phyloP scores from a whole-genome alignment of 2,797 vertebrate species.

The Threskiornis aethiopicus region DNA sequence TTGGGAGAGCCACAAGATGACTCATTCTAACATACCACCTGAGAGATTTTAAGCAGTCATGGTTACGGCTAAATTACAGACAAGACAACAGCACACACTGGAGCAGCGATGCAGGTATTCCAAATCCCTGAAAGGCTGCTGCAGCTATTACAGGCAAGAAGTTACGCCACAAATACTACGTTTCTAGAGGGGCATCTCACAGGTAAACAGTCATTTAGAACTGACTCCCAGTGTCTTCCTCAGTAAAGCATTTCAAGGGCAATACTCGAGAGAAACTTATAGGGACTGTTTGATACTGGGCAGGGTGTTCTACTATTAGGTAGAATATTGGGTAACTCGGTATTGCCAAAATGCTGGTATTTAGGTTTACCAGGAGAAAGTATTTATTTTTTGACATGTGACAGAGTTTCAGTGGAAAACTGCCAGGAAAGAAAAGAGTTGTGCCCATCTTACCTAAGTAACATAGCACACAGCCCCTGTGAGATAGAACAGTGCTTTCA shows the following conservation, averaged over 20 bases:
- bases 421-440: background rate
- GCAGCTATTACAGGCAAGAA: background rate
- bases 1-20: background rate
- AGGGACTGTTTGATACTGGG: background rate
- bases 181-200: background rate
- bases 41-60: background rate
- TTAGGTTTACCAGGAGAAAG: background rate
- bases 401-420: background rate
- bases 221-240: background rate
- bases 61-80: background rate
- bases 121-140: background rate
- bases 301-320: background rate
- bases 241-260: background rate
- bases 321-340: accelerated
- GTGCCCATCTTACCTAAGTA: background rate
- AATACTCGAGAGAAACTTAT: background rate
- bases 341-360: background rate
- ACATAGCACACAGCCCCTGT: background rate
- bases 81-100: background rate
- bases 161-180: background rate
- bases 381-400: background rate
- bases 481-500: background rate
- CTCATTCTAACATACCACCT: background rate
- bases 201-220: background rate
- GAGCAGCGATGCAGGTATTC: background rate